Evolutionary conservation across 1,140 invertebrate species (phyloP), one percentile per base, ranked within the genome.

Genomic region (Lepidurus arcticus): DNA sequence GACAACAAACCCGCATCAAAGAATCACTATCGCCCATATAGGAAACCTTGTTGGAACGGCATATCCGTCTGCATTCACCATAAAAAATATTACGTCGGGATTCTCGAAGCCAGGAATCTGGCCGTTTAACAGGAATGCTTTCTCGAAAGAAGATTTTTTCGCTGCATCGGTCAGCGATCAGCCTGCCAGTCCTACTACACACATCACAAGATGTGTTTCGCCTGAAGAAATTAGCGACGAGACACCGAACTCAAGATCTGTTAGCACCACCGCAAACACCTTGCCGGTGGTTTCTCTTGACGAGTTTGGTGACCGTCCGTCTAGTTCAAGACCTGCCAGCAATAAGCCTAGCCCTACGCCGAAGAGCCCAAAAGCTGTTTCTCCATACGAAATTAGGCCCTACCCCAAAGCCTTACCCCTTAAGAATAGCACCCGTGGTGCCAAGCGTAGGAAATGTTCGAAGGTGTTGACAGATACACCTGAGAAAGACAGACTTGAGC

Each of bases 1-100:
- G 24, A 76, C 77, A 26, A 78, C 76, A 11, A 82, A 83, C 78
- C 79, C 81, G 43, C 78, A 80, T 7, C 80, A 80, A 76, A 42
- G 74, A 34, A 76, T 83, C 24, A 83, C 79, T 45, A 81, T 81
- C 43, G 78, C 76, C 76, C 53, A 84, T 16, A 76, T 82, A 73
- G 79, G 78, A 26, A 43, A 81, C 76, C 43, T 81, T 10, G 53
- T 82, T 21, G 77, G 73, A 34, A 53, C 13, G 78, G 79, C 81
- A 24, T 82, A 80, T 78, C 73, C 44, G 13, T 80, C 34, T 24
- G 13, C 16, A 21, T 74, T 53, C 21, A 78, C 26, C 9, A 73
- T 73, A 45, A 13, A 74, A 43, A 83, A 81, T 45, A 81, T 83
- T 34, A 78, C 24, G 75, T 65, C 79, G 34, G 82, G 82, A 65